Evolutionary conservation across 1,140 invertebrate genomes (phyloP), one percentile per base, ranked within the genome.

Genomic region (Harlomillsia oculata): DNA sequence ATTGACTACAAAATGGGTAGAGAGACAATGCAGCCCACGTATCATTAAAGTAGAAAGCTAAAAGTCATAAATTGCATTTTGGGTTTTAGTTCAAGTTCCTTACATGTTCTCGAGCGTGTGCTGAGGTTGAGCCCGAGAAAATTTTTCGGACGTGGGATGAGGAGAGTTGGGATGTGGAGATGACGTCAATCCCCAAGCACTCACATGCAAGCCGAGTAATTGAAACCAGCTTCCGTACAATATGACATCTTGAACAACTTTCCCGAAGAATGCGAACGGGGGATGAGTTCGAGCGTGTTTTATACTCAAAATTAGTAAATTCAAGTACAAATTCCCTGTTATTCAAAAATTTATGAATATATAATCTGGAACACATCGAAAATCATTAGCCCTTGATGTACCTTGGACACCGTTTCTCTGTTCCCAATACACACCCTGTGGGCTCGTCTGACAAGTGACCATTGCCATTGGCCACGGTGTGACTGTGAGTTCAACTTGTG

Each of bases 401-500:
- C 56, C 56, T 39, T 53, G 56, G 16, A 59, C 43, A 46, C 56
- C 56, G 25, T 59, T 53, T 9, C 28, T 23, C 21, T 59, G 56
- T 18, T 59, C 56, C 56, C 56, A 59, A 34, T 53, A 53, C 5
- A 52, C 20, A 5, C 18, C 30, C 5, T 32, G 30, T 46, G 48
- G 13, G 40, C 32, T 30, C 37, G 49, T 53, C 51, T 45, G 16
- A 52, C 50, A 8, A 56, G 44, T 16, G 51, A 29, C 41, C 56
- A 52, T 18, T 68, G 67, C 64, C 69, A 68, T 23, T 67, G 49
- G 20, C 63, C 59, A 45, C 67, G 57, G 5, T 68, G 64, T 36
- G 59, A 63, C 13, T n/a, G n/a, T n/a, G n/a, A n/a, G n/a, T n/a
- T n/a, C n/a, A n/a, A n/a, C n/a, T n/a, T n/a, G n/a, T n/a, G n/a